These are phyloP conservation scores for Vandiemenella viatica DNA, from an alignment of 2,888 invertebrate genomes.

Conservation along the genomic window DNA sequence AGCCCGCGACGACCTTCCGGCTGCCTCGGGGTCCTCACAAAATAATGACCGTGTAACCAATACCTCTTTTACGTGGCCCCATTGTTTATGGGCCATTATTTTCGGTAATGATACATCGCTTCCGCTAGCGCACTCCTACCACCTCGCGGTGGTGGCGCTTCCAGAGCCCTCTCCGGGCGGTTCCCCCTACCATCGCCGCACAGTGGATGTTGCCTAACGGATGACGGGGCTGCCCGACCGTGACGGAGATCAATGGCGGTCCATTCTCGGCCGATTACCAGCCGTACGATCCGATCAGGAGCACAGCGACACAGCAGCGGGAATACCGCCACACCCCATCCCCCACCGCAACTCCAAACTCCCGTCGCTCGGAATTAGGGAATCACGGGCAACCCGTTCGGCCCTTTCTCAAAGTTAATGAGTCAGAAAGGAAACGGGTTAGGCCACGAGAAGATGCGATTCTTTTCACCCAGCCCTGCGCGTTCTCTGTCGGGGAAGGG, in stretches of 20 bases:
- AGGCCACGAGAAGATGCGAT: too few species aligned
- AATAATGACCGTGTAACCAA: background rate
- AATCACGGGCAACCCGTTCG: background rate
- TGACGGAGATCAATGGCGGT: background rate
- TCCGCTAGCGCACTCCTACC: background rate
- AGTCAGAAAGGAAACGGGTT: constrained; percentile 2
- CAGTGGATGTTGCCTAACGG: background rate
- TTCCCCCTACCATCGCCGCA: too few species aligned
- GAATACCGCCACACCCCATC: too few species aligned
- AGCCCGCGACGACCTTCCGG: too few species aligned
- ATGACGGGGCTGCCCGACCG: background rate
- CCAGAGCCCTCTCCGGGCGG: too few species aligned
- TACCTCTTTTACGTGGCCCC: background rate
- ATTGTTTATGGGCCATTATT: background rate
- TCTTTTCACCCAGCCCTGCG: too few species aligned
- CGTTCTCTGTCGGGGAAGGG: too few species aligned
- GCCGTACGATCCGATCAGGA: background rate
- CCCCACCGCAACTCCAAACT: too few species aligned
- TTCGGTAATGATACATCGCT: background rate
- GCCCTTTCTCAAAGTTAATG: background rate
- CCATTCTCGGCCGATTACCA: background rate
- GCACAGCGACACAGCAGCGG: too few species aligned
- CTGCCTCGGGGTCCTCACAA: too few species aligned
- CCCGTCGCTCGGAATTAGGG: background rate
- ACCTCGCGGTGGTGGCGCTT: background rate